These are phyloP conservation scores for Stichopus chloronotus DNA, from an alignment of 35 echinoderm and acorn worm genomes.

Conservation along the genomic window DNA sequence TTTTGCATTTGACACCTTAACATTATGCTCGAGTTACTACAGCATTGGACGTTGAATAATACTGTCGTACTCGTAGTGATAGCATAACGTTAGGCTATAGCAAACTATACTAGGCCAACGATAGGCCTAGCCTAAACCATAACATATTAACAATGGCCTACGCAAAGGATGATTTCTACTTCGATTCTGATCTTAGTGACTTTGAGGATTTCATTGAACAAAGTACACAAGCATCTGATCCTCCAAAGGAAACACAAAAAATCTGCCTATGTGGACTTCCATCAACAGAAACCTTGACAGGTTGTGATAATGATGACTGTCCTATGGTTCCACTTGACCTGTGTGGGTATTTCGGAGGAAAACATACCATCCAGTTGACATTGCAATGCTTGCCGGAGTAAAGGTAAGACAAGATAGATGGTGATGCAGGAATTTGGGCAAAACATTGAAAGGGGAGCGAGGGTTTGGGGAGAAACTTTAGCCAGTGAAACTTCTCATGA, in stretches of 20 bases:
- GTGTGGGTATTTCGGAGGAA: conserved; percentile 1
- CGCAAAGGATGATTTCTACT: conserved; percentile 11
- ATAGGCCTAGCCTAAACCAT: neutral
- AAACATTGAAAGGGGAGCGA: too few species aligned
- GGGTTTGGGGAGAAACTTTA: too few species aligned
- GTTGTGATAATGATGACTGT: conserved; percentile 15
- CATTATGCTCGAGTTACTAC: too few species aligned
- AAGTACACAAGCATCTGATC: neutral
- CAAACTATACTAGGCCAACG: neutral
- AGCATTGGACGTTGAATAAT: too few species aligned
- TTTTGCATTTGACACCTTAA: too few species aligned
- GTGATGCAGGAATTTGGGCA: too few species aligned
- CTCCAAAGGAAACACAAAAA: neutral
- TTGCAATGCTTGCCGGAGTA: neutral
- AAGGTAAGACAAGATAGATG: neutral
- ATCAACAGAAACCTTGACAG: neutral
- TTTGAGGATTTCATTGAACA: conserved; percentile 8
- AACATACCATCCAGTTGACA: conserved; percentile 10
- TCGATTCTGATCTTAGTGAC: conserved; percentile 21
- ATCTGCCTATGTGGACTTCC: conserved; percentile 15
- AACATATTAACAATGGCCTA: conserved; percentile 9
- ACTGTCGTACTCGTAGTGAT: too few species aligned
- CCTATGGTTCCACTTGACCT: conserved; percentile 1
- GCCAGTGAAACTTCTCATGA: too few species aligned
- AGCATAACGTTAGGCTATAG: too few species aligned